Base-by-base conservation (phyloP, 2,888 invertebrate genomes). In the Serripes groenlandicus region DNA sequence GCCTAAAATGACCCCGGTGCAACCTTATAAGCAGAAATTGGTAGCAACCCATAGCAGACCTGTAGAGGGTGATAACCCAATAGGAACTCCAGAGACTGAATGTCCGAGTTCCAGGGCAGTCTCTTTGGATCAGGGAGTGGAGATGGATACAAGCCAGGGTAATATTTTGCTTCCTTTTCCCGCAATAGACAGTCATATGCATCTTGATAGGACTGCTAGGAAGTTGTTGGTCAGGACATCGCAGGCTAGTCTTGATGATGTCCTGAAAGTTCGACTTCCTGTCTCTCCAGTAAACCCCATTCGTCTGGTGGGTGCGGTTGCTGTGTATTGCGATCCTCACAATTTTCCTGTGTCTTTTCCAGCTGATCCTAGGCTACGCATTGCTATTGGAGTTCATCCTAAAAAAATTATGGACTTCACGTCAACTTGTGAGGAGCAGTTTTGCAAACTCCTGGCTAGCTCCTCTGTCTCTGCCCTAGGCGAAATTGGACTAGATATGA, bases 161-260 rank as follows among this genome's bases (percentile, higher is more conserved):
- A 7, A 28, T 11, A 26, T 5, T 21, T 15, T 11, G 32, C 4
- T 26, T 15, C 15, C 28, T 28, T 62, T 28, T n/a, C n/a, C n/a
- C n/a, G 62, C 32, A 11, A 62, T 28, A 28, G 62, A 62, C 30
- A 62, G 62, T 28, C 62, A 62, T 32, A 62, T 62, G 62, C 62
- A 62, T 62, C 15, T 62, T 5, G 5, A 62, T 21, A 15, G 62
- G 30, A 62, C 62, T 28, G 62, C 32, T 30, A 28, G 30, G 21
- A 28, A 62, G 28, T 11, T 62, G 9, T 62, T 28, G 11, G 62
- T 26, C 30, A 28, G 9, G 28, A 28, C 62, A 5, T 4, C 23
- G 5, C n/a, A 30, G 23, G 30, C 15, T 62, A 28, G 28, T 23
- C 7, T 62, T 11, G 28, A 28, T 11, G 62, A 62, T 28, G 30